A percentile compares a stretch with the other conserved stretches of the same genome.
These are phyloP conservation scores for Danionella dracula DNA, from an alignment of 2,797 vertebrate genomes.

Conservation along the genomic window DNA sequence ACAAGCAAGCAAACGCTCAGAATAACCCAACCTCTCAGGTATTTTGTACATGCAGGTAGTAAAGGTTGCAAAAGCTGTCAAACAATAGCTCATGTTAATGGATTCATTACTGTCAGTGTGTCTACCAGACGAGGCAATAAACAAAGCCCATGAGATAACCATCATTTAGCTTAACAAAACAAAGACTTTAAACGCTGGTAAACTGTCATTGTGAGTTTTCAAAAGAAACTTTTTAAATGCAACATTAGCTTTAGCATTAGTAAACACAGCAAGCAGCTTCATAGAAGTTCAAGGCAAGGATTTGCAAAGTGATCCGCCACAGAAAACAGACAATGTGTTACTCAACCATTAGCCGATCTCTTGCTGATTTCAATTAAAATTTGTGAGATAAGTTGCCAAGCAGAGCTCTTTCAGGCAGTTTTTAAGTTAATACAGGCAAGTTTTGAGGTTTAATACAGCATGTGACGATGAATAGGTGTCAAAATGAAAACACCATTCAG, in stretches of 20 bases:
- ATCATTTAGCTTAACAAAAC: conserved; percentile 3
- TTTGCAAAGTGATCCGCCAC: neutral
- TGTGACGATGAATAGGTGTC: too few relatives aligned
- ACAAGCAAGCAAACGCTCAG: too few relatives aligned
- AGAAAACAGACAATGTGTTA: neutral
- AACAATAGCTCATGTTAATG: neutral
- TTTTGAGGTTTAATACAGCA: too few relatives aligned
- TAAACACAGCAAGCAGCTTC: conserved; percentile 8
- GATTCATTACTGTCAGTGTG: conserved; percentile 3
- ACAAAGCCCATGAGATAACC: neutral
- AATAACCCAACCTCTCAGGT: too few relatives aligned
- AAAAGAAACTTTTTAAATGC: conserved; percentile 16
- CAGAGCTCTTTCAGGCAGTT: too few relatives aligned
- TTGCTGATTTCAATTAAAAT: neutral
- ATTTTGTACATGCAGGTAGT: neutral
- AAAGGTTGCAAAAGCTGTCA: neutral
- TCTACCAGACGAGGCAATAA: neutral
- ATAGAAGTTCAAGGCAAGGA: neutral
- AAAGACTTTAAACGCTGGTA: neutral
- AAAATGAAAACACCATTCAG: too few relatives aligned
- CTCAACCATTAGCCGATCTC: neutral
- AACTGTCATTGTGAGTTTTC: neutral
- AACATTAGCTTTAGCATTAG: conserved; percentile 25
- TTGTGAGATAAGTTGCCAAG: too few relatives aligned
- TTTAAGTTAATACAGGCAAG: too few relatives aligned